These are phyloP conservation scores for Polymixis lichenea DNA, from an alignment of 2,888 invertebrate genomes.

Conservation along the genomic window DNA sequence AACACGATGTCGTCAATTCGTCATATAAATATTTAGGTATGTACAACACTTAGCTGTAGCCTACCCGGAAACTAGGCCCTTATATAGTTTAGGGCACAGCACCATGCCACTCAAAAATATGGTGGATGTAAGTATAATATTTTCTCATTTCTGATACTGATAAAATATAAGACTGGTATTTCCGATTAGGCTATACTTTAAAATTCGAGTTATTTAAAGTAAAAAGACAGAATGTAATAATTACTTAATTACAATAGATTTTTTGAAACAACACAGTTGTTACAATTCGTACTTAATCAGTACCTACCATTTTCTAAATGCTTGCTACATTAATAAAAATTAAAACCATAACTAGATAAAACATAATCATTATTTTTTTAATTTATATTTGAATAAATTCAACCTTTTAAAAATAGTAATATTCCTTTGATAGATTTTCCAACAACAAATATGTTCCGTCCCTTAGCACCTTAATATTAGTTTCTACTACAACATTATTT, in stretches of 20 bases:
- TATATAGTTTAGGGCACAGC: constrained; percentile 54
- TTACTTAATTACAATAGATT: constrained; percentile 60
- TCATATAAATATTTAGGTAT: constrained; percentile 50
- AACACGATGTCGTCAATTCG: constrained; percentile 47
- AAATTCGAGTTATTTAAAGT: constrained; percentile 48
- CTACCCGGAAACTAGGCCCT: constrained; percentile 63
- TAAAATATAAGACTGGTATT: constrained; percentile 46
- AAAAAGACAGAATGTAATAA: constrained; percentile 46
- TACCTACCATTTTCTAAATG: constrained; percentile 81
- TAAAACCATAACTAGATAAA: constrained; percentile 65
- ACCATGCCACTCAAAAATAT: constrained; percentile 52
- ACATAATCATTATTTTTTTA: constrained; percentile 66
- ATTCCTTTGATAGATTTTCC: constrained; percentile 73
- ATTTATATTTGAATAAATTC: constrained; percentile 66
- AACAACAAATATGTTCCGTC: constrained; percentile 76
- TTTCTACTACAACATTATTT: constrained; percentile 78
- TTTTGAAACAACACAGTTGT: constrained; percentile 88
- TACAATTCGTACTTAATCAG: constrained; percentile 86
- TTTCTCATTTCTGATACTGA: constrained; percentile 27
- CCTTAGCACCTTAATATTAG: constrained; percentile 87
- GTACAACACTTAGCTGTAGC: constrained; percentile 54
- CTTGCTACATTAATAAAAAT: constrained; percentile 65
- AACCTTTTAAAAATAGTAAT: constrained; percentile 69
- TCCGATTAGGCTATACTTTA: constrained; percentile 51
- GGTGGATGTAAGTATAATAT: constrained; percentile 14